Evolutionary conservation across 2,113 vertebrate genomes (phyloP).

Genomic region (Calyptommatus sinebrachiatus): DNA sequence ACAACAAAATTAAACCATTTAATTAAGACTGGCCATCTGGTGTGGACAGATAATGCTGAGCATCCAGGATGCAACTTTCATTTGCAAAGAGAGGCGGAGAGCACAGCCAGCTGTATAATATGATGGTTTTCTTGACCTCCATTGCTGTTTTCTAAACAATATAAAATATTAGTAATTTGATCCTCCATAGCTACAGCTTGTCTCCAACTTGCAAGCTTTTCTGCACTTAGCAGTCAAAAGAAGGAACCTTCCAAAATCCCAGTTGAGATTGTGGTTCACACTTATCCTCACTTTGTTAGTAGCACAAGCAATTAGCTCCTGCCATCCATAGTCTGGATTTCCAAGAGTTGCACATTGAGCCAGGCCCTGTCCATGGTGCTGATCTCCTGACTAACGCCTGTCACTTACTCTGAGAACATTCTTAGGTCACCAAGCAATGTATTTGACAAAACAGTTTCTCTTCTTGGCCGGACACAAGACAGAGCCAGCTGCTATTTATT

Average conservation of each 20-base stretch:
- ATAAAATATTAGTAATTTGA: neutral
- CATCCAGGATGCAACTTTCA: neutral
- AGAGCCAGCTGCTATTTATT: neutral
- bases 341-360: neutral
- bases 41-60: neutral
- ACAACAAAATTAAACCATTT: neutral
- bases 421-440: neutral
- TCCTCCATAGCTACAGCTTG: neutral
- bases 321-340: neutral
- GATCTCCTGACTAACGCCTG: neutral
- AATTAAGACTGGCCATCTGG: neutral
- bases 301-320: neutral
- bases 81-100: no score
- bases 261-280: neutral
- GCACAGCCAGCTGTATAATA: neutral
- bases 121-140: neutral
- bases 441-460: neutral
- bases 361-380: slow-evolving; percentile 17
- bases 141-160: neutral
- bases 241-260: no score
- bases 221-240: neutral
- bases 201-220: neutral
- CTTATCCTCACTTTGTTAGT: neutral
- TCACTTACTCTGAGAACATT: neutral
- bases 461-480: neutral